phyloP scores from a whole-genome alignment of 2,113 vertebrate genomes.

The Gambusia affinis region DNA sequence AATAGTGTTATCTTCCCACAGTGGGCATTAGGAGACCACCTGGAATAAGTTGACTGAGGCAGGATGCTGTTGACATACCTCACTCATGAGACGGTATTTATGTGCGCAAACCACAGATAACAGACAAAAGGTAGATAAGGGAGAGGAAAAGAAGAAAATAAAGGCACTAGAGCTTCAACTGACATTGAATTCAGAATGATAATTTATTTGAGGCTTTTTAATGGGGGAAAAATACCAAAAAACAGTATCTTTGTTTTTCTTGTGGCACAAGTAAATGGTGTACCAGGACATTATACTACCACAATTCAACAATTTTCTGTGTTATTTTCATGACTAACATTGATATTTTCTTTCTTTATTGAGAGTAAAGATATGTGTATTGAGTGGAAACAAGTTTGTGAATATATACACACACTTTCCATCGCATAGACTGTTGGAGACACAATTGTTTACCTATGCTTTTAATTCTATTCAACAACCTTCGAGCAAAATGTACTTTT shows the following conservation, averaged over 20 bases:
- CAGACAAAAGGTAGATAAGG: constrained; percentile 62
- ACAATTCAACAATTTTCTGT: background rate
- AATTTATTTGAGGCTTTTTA: background rate
- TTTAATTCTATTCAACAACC: no score
- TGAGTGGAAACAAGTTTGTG: no score
- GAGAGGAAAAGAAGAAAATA: constrained; percentile 62
- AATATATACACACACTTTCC: no score
- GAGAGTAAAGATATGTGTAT: background rate
- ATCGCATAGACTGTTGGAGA: no score
- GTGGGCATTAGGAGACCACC: constrained; percentile 35
- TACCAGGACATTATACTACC: background rate
- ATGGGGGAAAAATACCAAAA: constrained; percentile 40
- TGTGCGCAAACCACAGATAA: constrained; percentile 66
- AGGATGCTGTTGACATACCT: constrained; percentile 56
- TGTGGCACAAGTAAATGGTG: background rate
- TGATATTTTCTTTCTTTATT: no score
- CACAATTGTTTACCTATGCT: no score
- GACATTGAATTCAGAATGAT: constrained; percentile 62
- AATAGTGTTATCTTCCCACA: constrained; percentile 27
- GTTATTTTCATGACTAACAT: background rate
- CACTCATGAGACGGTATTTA: constrained; percentile 68
- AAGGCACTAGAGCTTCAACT: constrained; percentile 51
- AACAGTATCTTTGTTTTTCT: constrained; percentile 16
- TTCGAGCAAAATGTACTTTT: no score
- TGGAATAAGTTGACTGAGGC: constrained; percentile 55